Base-by-base conservation (phyloP, 2,113 vertebrate genomes). In the Speoplatyrhinus poulsoni region DNA sequence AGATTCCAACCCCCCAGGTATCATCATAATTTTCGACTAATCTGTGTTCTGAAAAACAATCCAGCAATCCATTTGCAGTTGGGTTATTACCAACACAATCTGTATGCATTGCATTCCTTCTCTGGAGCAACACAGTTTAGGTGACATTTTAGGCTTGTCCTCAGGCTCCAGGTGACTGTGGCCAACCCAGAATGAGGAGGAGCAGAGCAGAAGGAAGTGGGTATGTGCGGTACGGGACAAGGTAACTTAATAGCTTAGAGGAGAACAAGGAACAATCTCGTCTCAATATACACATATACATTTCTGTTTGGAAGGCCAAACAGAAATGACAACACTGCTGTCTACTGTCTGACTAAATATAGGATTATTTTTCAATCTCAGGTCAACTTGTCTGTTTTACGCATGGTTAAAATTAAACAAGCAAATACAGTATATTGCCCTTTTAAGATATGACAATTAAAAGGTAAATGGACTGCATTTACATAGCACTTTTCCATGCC, bases 11-110 rank as follows among this genome's bases (percentile, higher is more conserved):
- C 83, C 88, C 76, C 74, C 60, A 88, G 90, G 87, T 77, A 73
- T 87, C 82, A 83, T 83, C 70, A 79, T 88, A 87, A 90, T 88
- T 89, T 77, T 80, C 63, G 63, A 85, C 87, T 92, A 86, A 90
- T 92, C 89, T 90, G 58, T 73, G 32, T 8, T 15, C n/a, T 16
- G 76, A 69, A 80, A 86, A 88, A 80, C 64, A 81, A 78, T 80
- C 76, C 12, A 71, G 75, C 48, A 55, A 84, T 83, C 79, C 82
- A 60, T 83, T 72, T 66, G 70, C 72, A 72, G 75, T 70, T 76
- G 70, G 73, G 64, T 72, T 85, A 75, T 87, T 85, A 85, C 67
- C 47, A 52, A 19, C 54, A 50, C 16, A 73, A 80, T 85, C 68
- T 54, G 70, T 46, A 10, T 50, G 6, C n/a, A 19, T 56, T 68